These are phyloP conservation scores for Micoletzkya japonica DNA, from an alignment of 2,888 invertebrate genomes.

Conservation along the genomic window DNA sequence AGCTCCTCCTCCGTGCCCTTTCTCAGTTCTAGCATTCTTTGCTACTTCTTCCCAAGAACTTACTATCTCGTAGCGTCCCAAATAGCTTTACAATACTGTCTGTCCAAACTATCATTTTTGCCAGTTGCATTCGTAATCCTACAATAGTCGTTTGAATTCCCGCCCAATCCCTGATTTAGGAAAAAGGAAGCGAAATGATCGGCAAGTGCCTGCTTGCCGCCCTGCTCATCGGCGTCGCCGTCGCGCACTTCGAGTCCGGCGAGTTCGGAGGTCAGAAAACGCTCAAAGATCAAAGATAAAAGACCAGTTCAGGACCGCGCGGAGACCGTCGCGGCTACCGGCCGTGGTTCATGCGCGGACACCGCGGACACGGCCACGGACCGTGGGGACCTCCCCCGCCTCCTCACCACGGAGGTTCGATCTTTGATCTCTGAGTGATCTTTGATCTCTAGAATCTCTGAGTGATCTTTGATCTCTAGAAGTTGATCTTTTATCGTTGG, in stretches of 20 bases:
- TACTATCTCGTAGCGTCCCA: too few species aligned
- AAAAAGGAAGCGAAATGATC: too few species aligned
- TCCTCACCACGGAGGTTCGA: background rate
- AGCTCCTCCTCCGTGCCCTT: background rate
- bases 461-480: background rate
- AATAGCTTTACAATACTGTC: too few species aligned
- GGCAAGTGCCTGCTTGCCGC: slow-evolving; percentile 5
- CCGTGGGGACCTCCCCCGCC: slow-evolving; percentile 16
- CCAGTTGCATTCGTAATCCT: too few species aligned
- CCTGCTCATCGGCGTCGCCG: background rate
- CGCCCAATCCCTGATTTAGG: too few species aligned
- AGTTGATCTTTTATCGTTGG: too few species aligned
- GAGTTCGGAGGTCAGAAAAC: slow-evolving; percentile 14
- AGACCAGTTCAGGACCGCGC: slow-evolving; percentile 5
- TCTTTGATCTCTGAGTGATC: background rate
- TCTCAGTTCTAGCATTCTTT: background rate
- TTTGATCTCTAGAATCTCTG: background rate
- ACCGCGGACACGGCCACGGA: background rate
- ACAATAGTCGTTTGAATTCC: too few species aligned
- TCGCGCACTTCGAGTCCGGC: slow-evolving; percentile 8
- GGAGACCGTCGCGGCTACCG: slow-evolving; percentile 2
- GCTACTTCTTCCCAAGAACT: background rate
- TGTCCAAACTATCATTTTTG: too few species aligned
- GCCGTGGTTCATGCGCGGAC: slow-evolving; percentile 3
- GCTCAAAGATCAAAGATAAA: background rate